Evolutionary conservation across 2,888 invertebrate genomes (phyloP).

Genomic region (Tipula vernalis): DNA sequence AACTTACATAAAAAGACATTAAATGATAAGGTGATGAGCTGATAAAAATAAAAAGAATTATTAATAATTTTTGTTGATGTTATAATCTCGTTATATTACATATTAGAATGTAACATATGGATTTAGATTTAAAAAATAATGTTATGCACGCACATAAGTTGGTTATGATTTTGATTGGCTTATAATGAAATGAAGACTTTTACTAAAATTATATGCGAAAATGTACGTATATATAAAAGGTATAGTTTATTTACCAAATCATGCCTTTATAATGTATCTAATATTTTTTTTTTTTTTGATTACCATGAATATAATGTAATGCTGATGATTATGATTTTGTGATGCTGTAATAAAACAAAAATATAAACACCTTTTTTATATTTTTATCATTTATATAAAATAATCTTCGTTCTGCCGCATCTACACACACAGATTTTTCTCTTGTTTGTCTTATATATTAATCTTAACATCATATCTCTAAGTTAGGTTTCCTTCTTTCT

Average conservation of each 20-base stretch:
- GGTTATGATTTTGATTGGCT: not conserved
- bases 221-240: not conserved
- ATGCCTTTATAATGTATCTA: not conserved
- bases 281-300: not conserved
- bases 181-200: not conserved
- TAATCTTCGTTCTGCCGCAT: not conserved
- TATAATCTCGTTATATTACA: not conserved
- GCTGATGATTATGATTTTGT: not conserved
- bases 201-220: too few species aligned
- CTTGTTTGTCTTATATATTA: not conserved
- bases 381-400: not conserved
- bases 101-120: not conserved
- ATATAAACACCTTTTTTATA: constrained; percentile 4
- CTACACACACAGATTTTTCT: not conserved
- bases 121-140: not conserved
- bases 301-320: not conserved
- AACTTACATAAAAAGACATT: not conserved
- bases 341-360: not conserved
- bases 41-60: not conserved
- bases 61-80: not conserved
- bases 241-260: not conserved
- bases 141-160: not conserved
- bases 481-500: not conserved
- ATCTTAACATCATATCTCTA: not conserved
- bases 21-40: constrained; percentile 4